Conservation (phyloP, 2,797 vertebrate species). For the Hippopotamyrus pictus region DNA sequence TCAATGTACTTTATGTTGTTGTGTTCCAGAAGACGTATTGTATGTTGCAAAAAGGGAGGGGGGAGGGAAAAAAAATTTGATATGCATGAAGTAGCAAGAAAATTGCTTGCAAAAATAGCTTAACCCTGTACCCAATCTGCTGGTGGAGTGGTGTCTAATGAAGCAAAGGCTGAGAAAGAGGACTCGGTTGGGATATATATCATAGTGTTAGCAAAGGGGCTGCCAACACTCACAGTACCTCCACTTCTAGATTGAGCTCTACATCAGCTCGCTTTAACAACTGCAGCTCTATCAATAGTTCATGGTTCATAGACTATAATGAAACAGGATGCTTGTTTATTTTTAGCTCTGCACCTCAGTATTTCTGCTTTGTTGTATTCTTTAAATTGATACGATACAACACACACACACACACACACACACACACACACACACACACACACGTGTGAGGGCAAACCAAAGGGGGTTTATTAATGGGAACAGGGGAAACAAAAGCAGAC, state of each 20-base stretch:
- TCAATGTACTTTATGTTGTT: not conserved
- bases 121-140: constrained; percentile 46
- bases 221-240: constrained; percentile 8
- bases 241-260: not conserved
- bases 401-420: not conserved
- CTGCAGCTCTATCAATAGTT: not conserved
- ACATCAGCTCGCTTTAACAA: not conserved
- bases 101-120: constrained; percentile 52
- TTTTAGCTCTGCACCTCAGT: not conserved
- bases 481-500: not conserved
- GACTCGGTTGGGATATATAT: constrained; percentile 34
- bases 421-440: no score
- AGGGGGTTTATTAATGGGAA: not conserved
- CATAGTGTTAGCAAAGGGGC: constrained; percentile 31
- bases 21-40: not conserved
- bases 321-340: not conserved
- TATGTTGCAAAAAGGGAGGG: constrained; percentile 16
- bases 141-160: constrained; percentile 49
- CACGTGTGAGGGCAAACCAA: not conserved
- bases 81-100: constrained; percentile 46
- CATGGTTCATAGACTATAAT: not conserved
- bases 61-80: constrained; percentile 31
- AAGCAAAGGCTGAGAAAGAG: constrained; percentile 43
- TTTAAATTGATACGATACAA: not conserved
- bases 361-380: not conserved